These are phyloP conservation scores for Fundulus diaphanus DNA, from an alignment of 2,797 vertebrate genomes.

Conservation along the genomic window DNA sequence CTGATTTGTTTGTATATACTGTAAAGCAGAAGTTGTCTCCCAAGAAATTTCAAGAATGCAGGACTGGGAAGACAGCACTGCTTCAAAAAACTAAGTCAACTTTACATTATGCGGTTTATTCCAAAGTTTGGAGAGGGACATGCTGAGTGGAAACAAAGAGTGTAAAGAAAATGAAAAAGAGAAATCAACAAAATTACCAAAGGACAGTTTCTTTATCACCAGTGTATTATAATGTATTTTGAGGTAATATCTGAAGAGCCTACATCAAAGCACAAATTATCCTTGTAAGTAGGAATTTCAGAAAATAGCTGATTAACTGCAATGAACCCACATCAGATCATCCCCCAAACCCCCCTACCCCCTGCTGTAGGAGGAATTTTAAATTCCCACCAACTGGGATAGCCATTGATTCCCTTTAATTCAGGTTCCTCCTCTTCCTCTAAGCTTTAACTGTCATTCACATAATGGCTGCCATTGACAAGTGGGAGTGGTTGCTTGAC, in stretches of 20 bases:
- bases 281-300: background rate
- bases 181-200: too few relatives aligned
- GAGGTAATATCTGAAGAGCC: background rate
- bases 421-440: constrained; percentile 17
- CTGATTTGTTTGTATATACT: too few relatives aligned
- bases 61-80: too few relatives aligned
- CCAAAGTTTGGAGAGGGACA: too few relatives aligned
- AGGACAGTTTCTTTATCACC: too few relatives aligned
- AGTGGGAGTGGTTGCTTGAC: constrained; percentile 53
- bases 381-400: background rate
- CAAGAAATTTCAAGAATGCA: background rate
- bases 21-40: background rate
- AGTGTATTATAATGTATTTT: too few relatives aligned
- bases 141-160: too few relatives aligned
- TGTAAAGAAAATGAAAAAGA: too few relatives aligned
- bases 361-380: background rate
- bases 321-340: background rate
- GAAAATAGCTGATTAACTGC: background rate
- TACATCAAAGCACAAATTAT: background rate
- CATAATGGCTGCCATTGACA: constrained; percentile 54
- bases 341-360: background rate
- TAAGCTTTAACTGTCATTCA: constrained; percentile 37
- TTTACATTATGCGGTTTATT: background rate
- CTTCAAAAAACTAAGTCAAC: background rate
- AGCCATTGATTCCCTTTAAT: constrained; percentile 1